Base-by-base conservation (phyloP, 2,113 vertebrate species). In the Phalacrocorax pelagicus region DNA sequence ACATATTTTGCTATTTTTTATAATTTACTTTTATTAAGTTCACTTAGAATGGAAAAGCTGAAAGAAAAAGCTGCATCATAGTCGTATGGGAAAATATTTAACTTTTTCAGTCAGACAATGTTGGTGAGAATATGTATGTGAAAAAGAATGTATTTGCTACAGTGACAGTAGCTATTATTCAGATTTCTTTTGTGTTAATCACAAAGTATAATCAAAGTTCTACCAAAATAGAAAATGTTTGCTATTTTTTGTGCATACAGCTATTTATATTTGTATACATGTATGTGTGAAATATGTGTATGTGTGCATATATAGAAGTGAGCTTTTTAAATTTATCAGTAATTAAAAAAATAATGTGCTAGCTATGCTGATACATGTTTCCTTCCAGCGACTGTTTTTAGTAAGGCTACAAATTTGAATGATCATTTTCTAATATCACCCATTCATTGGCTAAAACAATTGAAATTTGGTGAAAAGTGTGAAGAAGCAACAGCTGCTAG, bases 401-500 rank as follows among this genome's bases (percentile, higher is more conserved):
- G 51, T 89, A 78, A 87, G 92, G 91, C 59, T 90, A 32, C 70
- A 91, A 86, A 67, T 87, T 59, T 96, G 83, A 98, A 92, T 89
- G 55, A 95, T 94, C 69, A 92, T 77, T 94, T 90, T 72, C 85
- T 92, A 70, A 88, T 97, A 92, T 66, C 49, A 82, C 82, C 95
- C 81, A 61, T 92, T 66, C 29, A 5, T 86, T 97, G 88, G 78
- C 70, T 89, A 69, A 75, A 97, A 90, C 91, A 84, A 96, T 94
- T 96, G 96, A 92, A 93, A 95, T 88, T 96, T 87, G 87, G 92
- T 97, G 96, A 75, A 96, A 96, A 98, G 90, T 97, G 92, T 97
- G 95, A 97, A 97, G 97, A 96, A 97, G 97, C 98, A 98, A 98
- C 99, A 99, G 99, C 99, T 99, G 99, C 98, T 98, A 97, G 97